phyloP scores from a whole-genome alignment of 2,888 invertebrate species.

The Neoascia interrupta region DNA sequence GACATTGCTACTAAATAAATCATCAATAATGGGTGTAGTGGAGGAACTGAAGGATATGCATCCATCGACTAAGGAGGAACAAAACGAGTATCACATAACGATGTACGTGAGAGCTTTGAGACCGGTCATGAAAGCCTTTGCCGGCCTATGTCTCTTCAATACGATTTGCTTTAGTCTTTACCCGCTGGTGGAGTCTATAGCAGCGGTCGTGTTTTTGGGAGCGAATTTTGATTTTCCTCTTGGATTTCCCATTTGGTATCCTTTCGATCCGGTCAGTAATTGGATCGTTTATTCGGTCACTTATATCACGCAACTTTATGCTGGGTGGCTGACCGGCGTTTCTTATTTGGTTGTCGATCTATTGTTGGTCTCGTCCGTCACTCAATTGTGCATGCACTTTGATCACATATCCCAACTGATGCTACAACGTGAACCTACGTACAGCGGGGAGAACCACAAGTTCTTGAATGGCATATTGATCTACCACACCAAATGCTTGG shows the following conservation, averaged over 20 bases:
- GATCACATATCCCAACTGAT: conserved; percentile 72
- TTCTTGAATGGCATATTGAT: conserved; percentile 71
- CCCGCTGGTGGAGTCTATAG: conserved; percentile 56
- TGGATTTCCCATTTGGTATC: conserved; percentile 76
- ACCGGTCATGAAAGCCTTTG: conserved; percentile 73
- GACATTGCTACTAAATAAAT: conserved; percentile 71
- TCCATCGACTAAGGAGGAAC: conserved; percentile 71
- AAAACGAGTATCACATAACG: conserved; percentile 57
- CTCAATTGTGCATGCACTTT: conserved; percentile 76
- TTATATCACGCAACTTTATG: conserved; percentile 73
- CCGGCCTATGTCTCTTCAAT: conserved; percentile 73
- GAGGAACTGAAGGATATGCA: conserved; percentile 74
- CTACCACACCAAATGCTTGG: conserved; percentile 74
- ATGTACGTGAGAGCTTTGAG: conserved; percentile 71
- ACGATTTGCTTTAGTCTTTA: conserved; percentile 73
- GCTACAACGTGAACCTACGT: conserved; percentile 60
- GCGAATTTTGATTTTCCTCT: conserved; percentile 73
- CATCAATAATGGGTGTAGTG: conserved; percentile 71
- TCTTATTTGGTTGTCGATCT: conserved; percentile 74
- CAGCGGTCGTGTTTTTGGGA: background rate
- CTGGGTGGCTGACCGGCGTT: conserved; percentile 73
- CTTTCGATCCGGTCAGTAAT: conserved; percentile 71
- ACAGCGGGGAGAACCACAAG: conserved; percentile 62
- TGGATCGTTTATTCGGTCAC: conserved; percentile 65
- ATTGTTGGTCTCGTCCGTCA: conserved; percentile 73